Evolutionary conservation across 2,113 vertebrate species (phyloP), one percentile per base, ranked within the genome.

Genomic region (Sarotherodon lohbergeri): DNA sequence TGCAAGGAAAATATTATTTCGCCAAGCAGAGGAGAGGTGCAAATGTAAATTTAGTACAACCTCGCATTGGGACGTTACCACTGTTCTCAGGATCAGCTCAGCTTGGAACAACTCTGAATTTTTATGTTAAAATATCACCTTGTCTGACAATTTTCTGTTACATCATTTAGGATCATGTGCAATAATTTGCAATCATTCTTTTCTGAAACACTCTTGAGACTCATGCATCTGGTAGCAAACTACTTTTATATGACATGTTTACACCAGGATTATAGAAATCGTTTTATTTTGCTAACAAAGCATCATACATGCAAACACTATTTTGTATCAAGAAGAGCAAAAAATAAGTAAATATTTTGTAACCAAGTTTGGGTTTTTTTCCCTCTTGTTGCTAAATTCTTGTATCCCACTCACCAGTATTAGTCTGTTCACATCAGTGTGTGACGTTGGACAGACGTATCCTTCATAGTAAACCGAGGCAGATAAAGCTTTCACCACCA

Each of bases 201-300:
- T 91, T 85, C 16, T 57, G 36, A 41, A 86, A 84, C 41, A 22
- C 80, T 50, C 59, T 78, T 13, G 14, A 80, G 82, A 86, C 11
- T 34, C 13, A 24, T 78, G 12, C 32, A n/a, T 46, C 22, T 83
- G 17, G 5, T 19, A 56, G 41, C 59, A 84, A 50, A 86, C 22
- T 63, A 46, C 32, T 7, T 91, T 84, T 89, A 32, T 90, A 86
- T 68, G 27, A 88, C 9, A 39, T 71, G 59, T 92, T 90, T 90
- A 50, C 86, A 91, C 57, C 61, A 80, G 57, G 39, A 79, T 88
- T 84, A 54, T 93, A 80, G 46, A 81, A 89, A 91, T 81, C 13
- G 22, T 91, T 94, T 94, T 92, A 92, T 94, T 95, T 94, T 94
- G 78, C 89, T 86, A 91, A 94, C 85, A 94, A 93, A 85, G 39